phyloP scores from a whole-genome alignment of 2,888 invertebrate genomes.

The Charanyca ferruginea region DNA sequence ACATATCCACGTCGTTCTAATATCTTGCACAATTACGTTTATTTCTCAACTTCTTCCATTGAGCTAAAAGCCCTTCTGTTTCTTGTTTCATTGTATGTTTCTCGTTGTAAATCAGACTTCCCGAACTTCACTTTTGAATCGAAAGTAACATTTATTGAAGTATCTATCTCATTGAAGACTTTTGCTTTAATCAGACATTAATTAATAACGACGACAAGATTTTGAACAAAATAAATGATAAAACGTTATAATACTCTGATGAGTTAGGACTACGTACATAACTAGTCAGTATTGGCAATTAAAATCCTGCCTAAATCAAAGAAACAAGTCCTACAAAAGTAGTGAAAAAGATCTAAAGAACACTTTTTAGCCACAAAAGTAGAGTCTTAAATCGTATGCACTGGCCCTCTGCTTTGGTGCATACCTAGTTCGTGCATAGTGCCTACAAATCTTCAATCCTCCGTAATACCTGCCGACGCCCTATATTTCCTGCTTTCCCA shows the following conservation, averaged over 20 bases:
- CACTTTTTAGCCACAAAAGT: background rate
- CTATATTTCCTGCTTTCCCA: slow-evolving; percentile 25
- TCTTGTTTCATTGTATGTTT: background rate
- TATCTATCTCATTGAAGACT: too few relatives aligned
- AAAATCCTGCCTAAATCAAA: background rate
- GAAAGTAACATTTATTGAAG: background rate
- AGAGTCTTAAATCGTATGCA: slow-evolving; percentile 19
- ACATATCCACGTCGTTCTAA: slow-evolving; percentile 25
- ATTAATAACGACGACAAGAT: background rate
- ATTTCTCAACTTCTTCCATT: slow-evolving; percentile 3
- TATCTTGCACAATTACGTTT: background rate
- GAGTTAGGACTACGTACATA: too few relatives aligned
- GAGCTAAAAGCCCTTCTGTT: background rate
- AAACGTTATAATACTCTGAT: background rate
- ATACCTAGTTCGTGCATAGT: slow-evolving; percentile 41
- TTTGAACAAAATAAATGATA: too few relatives aligned
- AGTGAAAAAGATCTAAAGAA: background rate
- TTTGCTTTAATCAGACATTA: background rate
- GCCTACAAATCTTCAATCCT: slow-evolving; percentile 54
- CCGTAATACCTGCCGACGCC: slow-evolving; percentile 51
- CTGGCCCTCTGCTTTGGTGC: slow-evolving; percentile 33
- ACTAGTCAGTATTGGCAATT: slow-evolving; percentile 9
- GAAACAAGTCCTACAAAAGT: background rate
- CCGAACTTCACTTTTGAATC: background rate
- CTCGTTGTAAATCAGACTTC: background rate